Evolutionary conservation across 2,888 invertebrate genomes (phyloP).

Genomic region (Hipparchia sbordonii): DNA sequence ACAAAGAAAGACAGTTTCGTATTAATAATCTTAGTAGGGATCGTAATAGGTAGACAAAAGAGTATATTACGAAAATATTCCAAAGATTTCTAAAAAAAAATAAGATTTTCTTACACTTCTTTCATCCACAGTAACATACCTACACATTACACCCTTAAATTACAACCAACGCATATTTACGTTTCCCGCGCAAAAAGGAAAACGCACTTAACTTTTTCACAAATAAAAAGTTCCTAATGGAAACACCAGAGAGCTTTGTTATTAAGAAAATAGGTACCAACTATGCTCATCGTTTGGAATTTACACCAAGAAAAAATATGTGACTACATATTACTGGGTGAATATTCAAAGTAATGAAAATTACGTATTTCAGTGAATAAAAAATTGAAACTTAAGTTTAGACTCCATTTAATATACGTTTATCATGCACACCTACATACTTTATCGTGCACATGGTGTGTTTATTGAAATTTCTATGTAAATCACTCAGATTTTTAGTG

Average conservation of each 20-base stretch:
- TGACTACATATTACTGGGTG: no score
- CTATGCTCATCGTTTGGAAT: neutral
- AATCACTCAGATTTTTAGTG: no score
- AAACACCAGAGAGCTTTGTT: neutral
- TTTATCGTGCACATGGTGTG: no score
- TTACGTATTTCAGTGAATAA: no score
- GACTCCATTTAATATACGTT: no score
- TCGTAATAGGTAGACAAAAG: no score
- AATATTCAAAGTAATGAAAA: no score
- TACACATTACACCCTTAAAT: neutral
- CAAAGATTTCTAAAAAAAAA: neutral
- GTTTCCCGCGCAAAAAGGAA: conserved; percentile 3
- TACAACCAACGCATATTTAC: conserved; percentile 4
- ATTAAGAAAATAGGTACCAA: neutral
- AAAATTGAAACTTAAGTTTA: no score
- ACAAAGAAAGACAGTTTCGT: no score
- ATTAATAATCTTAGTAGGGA: no score
- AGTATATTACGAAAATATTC: neutral
- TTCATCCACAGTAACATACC: neutral
- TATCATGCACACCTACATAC: no score
- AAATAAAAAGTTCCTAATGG: conserved; percentile 1
- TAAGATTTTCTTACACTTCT: neutral
- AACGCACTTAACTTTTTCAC: conserved; percentile 3
- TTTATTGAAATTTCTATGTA: no score
- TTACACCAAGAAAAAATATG: neutral